These are phyloP conservation scores for Tribolium madens DNA, from an alignment of 1,140 invertebrate species.

Conservation along the genomic window DNA sequence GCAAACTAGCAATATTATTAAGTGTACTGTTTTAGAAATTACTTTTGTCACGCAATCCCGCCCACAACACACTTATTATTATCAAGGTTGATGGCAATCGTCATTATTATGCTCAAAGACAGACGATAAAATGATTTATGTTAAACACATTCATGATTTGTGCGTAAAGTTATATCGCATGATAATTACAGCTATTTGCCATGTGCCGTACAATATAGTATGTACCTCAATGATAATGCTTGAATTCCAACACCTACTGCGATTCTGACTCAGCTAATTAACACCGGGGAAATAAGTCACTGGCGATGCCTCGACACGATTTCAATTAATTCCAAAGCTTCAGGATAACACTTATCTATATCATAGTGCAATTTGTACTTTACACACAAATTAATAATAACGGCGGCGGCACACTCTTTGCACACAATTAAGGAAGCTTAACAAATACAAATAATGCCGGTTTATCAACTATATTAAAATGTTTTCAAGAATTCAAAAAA, in stretches of 20 bases:
- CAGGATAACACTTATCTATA: slow-evolving; percentile 29
- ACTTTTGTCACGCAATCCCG: slow-evolving; percentile 45
- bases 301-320: slow-evolving; percentile 19
- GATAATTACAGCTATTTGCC: slow-evolving; percentile 50
- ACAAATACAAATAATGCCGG: too few species aligned
- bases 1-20: slow-evolving; percentile 42
- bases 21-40: slow-evolving; percentile 43
- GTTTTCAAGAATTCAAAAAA: too few species aligned
- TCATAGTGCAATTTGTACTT: slow-evolving; percentile 22
- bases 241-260: slow-evolving; percentile 44
- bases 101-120: slow-evolving; percentile 15
- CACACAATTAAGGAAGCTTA: slow-evolving; percentile 31
- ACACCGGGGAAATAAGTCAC: slow-evolving; percentile 43
- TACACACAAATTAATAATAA: slow-evolving; percentile 12
- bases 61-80: slow-evolving; percentile 22
- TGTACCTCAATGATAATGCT: slow-evolving; percentile 42
- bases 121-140: slow-evolving; percentile 40
- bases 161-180: slow-evolving; percentile 45
- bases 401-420: slow-evolving; percentile 13
- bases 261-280: slow-evolving; percentile 35
- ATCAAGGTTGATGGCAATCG: slow-evolving; percentile 25
- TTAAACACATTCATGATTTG: slow-evolving; percentile 38
- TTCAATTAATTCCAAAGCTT: slow-evolving; percentile 21
- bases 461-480: too few species aligned
- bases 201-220: slow-evolving; percentile 42